These are phyloP conservation scores for Melangyna quadrimaculata DNA, from an alignment of 2,888 invertebrate species.

Conservation along the genomic window DNA sequence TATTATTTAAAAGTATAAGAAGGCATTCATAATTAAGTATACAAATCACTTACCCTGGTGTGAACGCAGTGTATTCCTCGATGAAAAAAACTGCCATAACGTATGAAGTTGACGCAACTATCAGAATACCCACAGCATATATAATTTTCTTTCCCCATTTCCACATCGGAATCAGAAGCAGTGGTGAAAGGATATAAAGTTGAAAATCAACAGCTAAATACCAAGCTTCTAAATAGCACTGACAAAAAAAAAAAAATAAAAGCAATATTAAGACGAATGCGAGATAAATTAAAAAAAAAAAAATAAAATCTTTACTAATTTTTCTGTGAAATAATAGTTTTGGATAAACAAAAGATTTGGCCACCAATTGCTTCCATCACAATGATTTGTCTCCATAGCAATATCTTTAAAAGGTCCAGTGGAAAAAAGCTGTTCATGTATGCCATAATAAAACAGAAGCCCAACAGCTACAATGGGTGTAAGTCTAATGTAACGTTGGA, in stretches of 20 bases:
- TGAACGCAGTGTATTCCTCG: not conserved
- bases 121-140: not conserved
- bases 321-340: slow-evolving; percentile 76
- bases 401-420: slow-evolving; percentile 79
- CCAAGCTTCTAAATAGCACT: slow-evolving; percentile 1
- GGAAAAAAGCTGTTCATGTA: slow-evolving; percentile 80
- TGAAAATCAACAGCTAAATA: slow-evolving; percentile 26
- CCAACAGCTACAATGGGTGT: slow-evolving; percentile 82
- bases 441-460: slow-evolving; percentile 80
- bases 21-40: no score
- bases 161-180: slow-evolving; percentile 8
- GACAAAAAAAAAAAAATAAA: not conserved
- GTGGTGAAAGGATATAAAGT: not conserved
- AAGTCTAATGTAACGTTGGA: slow-evolving; percentile 79
- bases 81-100: not conserved
- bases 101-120: not conserved
- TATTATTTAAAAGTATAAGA: no score
- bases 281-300: no score
- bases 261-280: not conserved
- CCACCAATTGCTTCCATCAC: slow-evolving; percentile 80
- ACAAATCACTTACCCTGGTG: slow-evolving; percentile 1
- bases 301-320: not conserved
- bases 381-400: slow-evolving; percentile 58
- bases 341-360: slow-evolving; percentile 80
- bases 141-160: slow-evolving; percentile 17